Percentiles rank a stretch among this genome's conserved stretches.
Conservation (phyloP, 2,888 invertebrate species). For the Balanococcus diminutus region DNA sequence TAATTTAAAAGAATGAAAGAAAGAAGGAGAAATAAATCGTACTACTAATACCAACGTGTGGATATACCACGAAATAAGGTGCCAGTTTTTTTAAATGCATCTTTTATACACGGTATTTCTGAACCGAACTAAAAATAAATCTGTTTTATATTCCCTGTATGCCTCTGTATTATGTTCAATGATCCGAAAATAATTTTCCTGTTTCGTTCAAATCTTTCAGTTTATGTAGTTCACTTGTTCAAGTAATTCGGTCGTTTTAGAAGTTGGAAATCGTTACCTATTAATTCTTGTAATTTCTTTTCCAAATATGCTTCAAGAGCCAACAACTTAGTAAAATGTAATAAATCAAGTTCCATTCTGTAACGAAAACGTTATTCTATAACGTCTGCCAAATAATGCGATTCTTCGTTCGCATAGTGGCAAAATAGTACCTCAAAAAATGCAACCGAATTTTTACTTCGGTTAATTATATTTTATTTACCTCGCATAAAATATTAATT, state of each 20-base stretch:
- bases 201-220: slow-evolving; percentile 21
- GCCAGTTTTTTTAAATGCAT: slow-evolving; percentile 36
- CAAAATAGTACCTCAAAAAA: not conserved
- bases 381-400: slow-evolving; percentile 18
- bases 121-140: slow-evolving; percentile 35
- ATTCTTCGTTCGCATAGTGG: not conserved
- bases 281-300: slow-evolving; percentile 19
- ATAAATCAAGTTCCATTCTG: slow-evolving; percentile 31
- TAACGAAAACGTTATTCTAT: slow-evolving; percentile 14
- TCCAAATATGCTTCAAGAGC: not conserved
- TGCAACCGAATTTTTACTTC: not conserved
- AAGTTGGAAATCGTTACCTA: slow-evolving; percentile 26
- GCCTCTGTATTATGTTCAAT: slow-evolving; percentile 31
- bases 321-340: slow-evolving; percentile 17
- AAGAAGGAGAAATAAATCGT: too few relatives aligned
- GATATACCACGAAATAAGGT: slow-evolving; percentile 1
- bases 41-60: too few relatives aligned
- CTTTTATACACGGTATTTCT: slow-evolving; percentile 26
- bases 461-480: not conserved
- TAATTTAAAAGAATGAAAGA: too few relatives aligned
- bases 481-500: not conserved
- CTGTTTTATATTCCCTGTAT: slow-evolving; percentile 25
- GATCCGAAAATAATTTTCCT: slow-evolving; percentile 38
- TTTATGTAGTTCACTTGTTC: slow-evolving; percentile 43
- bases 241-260: slow-evolving; percentile 23